Evolutionary conservation across 2,797 vertebrate species (phyloP), one percentile per base, ranked within the genome.

Genomic region (Hyperoplus lanceolatus): DNA sequence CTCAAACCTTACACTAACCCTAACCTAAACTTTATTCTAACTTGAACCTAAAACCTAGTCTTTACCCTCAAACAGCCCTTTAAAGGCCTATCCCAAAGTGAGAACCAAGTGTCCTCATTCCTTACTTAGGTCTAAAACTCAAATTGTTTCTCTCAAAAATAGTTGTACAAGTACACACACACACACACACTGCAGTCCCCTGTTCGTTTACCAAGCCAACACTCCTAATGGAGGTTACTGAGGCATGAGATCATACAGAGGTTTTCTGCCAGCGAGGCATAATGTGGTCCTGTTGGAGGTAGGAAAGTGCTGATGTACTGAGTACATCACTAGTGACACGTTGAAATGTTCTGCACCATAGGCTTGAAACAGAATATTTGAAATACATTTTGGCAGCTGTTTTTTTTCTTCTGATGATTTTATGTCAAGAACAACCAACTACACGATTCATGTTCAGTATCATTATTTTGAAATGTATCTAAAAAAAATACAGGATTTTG

Each of bases 241-340:
- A 88, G 72, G 81, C 87, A 42, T 91, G 90, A 93, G 69, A 65
- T 93, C 88, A 90, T 79, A 74, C 39, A 4, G 77, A 50, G 66
- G 82, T 46, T 75, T 89, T 84, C 73, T 86, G 73, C 80, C 71
- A 80, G 79, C 29, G 29, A 70, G 62, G 85, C 80, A 83, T 43
- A 83, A 69, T 75, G 21, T 48, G 48, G 15, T 77, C 70, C 68
- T 58, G 13, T 21, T 39, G 63, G 74, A 72, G 56, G 48, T 16
- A 16, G 75, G 46, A 54, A 43, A 16, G 48, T 50, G 49, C 45
- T 61, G 59, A 65, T 50, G 64, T 56, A 43, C 65, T 42, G 41
- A 3, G 29, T 29, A 29, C 29, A 3, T 29, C 29, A 29, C 29
- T 53, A 46, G 39, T 7, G 50, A 63, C 43, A 60, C 51, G 60